phyloP scores from a whole-genome alignment of 2,113 vertebrate genomes.

The Gobio gobio region DNA sequence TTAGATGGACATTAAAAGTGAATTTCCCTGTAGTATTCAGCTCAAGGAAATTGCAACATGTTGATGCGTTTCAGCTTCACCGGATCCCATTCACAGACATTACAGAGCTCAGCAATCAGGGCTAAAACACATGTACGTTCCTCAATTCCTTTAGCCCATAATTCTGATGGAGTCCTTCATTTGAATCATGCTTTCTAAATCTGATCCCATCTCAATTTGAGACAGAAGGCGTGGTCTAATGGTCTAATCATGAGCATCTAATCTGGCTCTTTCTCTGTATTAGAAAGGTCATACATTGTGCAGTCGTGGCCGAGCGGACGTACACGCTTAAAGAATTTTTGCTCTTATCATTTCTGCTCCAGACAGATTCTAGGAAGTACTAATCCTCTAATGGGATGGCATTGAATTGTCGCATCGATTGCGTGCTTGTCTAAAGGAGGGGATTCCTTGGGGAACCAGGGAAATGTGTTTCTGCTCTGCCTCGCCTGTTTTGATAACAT shows the following conservation, averaged over 20 bases:
- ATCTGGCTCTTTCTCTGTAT: conserved; percentile 11
- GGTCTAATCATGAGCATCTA: conserved; percentile 41
- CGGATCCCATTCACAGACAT: not conserved
- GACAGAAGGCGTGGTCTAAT: not conserved
- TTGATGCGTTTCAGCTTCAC: not conserved
- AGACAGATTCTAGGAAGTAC: conserved; percentile 49
- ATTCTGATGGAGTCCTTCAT: not conserved
- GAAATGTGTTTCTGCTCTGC: conserved; percentile 39
- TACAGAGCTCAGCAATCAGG: not conserved
- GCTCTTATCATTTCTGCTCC: conserved; percentile 56
- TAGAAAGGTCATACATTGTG: conserved; percentile 48
- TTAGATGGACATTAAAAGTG: conserved; percentile 14
- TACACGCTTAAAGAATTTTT: conserved; percentile 22
- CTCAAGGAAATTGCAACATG: not conserved
- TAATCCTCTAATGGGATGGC: conserved; percentile 62
- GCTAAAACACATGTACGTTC: not conserved
- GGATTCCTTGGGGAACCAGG: conserved; percentile 36
- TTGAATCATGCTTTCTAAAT: not conserved
- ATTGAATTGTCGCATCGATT: conserved; percentile 59
- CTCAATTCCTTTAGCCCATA: not conserved
- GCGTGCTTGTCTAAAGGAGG: conserved; percentile 43
- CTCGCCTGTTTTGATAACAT: conserved; percentile 52
- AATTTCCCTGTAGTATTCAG: conserved; percentile 7
- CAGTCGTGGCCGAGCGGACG: not conserved
- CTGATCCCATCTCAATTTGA: not conserved